These are phyloP conservation scores for Seriola dumerili DNA, from an alignment of 2,113 vertebrate genomes.

Conservation along the genomic window DNA sequence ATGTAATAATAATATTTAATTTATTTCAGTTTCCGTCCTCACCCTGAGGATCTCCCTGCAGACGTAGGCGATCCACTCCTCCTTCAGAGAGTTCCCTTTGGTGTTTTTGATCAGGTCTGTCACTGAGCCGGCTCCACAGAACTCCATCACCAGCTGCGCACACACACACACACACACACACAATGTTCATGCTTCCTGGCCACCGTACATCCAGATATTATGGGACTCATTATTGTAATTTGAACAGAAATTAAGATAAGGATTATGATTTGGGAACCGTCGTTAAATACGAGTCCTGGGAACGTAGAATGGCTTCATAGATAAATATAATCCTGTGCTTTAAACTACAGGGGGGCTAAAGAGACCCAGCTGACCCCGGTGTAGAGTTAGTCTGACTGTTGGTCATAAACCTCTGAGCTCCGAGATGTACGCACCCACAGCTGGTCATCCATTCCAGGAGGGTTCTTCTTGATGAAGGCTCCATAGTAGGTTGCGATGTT, in stretches of 20 bases:
- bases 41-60: slow-evolving; percentile 99
- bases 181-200: too few species aligned
- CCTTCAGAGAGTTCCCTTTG: slow-evolving; percentile 97
- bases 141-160: slow-evolving; percentile 97
- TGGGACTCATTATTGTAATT: too few species aligned
- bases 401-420: too few species aligned
- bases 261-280: too few species aligned
- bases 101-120: slow-evolving; percentile 99
- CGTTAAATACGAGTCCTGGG: too few species aligned
- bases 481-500: slow-evolving; percentile 96
- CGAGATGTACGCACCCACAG: slow-evolving; percentile 88
- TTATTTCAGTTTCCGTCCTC: neutral
- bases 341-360: neutral
- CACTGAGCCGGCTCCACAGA: slow-evolving; percentile 96
- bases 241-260: too few species aligned
- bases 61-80: slow-evolving; percentile 99
- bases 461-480: slow-evolving; percentile 99
- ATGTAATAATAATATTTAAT: too few species aligned
- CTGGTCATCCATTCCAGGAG: slow-evolving; percentile 97
- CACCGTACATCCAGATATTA: too few species aligned
- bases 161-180: neutral
- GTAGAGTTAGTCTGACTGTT: too few species aligned
- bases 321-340: neutral
- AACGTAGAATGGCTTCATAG: neutral
- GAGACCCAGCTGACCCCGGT: too few species aligned